phyloP scores from a whole-genome alignment of 2,113 vertebrate genomes.

The Cinclus cinclus region DNA sequence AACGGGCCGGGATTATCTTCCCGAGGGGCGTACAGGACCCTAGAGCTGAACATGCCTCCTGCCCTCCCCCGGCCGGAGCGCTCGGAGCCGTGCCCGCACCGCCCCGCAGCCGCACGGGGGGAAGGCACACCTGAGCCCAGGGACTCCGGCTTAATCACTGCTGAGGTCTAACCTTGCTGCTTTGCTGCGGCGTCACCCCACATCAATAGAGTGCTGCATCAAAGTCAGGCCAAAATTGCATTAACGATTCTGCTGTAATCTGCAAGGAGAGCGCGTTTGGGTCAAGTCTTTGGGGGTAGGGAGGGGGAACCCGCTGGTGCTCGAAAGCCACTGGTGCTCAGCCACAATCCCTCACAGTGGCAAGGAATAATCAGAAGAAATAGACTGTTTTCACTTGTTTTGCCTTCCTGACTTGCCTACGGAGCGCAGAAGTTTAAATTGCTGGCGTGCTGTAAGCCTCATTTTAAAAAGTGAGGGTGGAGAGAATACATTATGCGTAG shows the following conservation, averaged over 20 bases:
- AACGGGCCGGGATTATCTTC: not conserved
- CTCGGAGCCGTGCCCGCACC: not conserved
- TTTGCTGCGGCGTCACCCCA: not conserved
- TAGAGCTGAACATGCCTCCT: too few relatives aligned
- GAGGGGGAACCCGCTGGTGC: not conserved
- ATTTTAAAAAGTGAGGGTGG: not conserved
- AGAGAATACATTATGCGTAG: not conserved
- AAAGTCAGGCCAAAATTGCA: conserved; percentile 18
- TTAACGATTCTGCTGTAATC: conserved; percentile 20
- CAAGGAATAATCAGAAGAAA: not conserved
- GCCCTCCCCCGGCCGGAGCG: not conserved
- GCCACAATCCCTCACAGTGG: not conserved
- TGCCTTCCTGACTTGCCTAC: not conserved
- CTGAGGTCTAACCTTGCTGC: conserved; percentile 3
- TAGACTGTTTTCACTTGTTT: not conserved
- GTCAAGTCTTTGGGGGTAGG: not conserved
- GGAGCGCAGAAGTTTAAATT: not conserved
- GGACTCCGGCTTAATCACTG: not conserved
- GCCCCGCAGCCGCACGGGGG: not conserved
- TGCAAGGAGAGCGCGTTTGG: not conserved
- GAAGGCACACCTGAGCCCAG: not conserved
- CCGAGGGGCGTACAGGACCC: too few relatives aligned
- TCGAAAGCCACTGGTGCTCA: not conserved
- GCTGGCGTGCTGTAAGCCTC: not conserved
- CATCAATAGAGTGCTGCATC: conserved; percentile 3